Evolutionary conservation across 2,113 vertebrate genomes (phyloP), one percentile per base, ranked within the genome.

Genomic region (Planiliza haematocheilus): DNA sequence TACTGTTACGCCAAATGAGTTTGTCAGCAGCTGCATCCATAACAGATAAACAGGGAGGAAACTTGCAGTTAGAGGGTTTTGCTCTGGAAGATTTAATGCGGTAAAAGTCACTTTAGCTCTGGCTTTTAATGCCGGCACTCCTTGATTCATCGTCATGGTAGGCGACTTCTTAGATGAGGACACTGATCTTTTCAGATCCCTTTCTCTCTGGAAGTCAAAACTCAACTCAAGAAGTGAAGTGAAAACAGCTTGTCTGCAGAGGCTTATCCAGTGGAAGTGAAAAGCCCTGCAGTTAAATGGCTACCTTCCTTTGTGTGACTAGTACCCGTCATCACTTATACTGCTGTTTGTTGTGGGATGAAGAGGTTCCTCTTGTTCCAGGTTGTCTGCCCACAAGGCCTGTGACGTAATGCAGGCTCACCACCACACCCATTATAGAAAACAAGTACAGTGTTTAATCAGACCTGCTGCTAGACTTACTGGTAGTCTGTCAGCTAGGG

Each of bases 11-110:
- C 74, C 70, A 70, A 84, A 83, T 80, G 81, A 77, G 76, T 30
- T 30, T 81, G 91, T 95, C 93, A 93, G 89, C 89, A 85, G 55
- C 49, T 63, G 39, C 36, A 39, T 37, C 46, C 45, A 61, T 21
- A 66, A 48, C 59, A 52, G 10, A 61, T 59, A 65, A 75, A 63
- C 9, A 52, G 49, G 51, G 49, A 70, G 59, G 39, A 81, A 56
- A 77, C 43, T 52, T 71, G 30, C 11, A 38, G 13, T 79, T 66
- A 45, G 70, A 60, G 69, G 7, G 51, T 55, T 34, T 34, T 42
- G 2, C 12, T 21, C 3, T 5, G 18, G 71, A 43, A 48, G 14
- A 59, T 79, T 51, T 56, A 52, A 48, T 58, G 12, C n/a, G 43
- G 1, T 24, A 8, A 49, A 61, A 58, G 41, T 61, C 24, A 9